phyloP scores from a whole-genome alignment of 2,888 invertebrate species.

The Eristalinus aeneus region DNA sequence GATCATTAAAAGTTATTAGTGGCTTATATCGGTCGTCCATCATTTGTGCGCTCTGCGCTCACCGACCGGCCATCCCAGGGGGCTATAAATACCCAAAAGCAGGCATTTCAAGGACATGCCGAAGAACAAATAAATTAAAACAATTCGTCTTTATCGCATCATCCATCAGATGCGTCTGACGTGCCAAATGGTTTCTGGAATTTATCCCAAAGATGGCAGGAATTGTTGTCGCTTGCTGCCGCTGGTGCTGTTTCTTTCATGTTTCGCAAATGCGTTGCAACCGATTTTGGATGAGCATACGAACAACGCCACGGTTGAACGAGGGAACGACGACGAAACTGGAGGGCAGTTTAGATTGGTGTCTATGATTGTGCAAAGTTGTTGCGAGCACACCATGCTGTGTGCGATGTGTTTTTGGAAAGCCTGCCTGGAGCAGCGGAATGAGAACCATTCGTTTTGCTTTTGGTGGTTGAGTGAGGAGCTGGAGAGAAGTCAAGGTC shows the following conservation, averaged over 20 bases:
- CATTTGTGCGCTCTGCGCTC: conserved; percentile 13
- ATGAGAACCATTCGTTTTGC: not conserved
- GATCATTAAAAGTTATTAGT: conserved; percentile 49
- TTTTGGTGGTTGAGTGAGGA: not conserved
- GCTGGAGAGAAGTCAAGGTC: not conserved
- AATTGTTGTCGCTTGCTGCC: conserved; percentile 6
- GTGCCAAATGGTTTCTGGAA: conserved; percentile 66
- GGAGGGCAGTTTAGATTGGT: not conserved
- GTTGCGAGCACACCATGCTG: not conserved
- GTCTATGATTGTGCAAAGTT: not conserved
- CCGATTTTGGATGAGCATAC: conserved; percentile 11
- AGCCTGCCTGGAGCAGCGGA: not conserved
- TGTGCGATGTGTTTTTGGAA: not conserved
- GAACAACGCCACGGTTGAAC: too few species aligned
- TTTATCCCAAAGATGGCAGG: conserved; percentile 59
- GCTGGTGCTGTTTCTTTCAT: not conserved
- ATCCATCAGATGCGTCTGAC: conserved; percentile 29
- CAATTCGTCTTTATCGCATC: conserved; percentile 50
- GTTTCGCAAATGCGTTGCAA: conserved; percentile 34
- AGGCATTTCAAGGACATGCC: conserved; percentile 36
- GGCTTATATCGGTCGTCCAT: conserved; percentile 49
- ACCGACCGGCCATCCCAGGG: not conserved
- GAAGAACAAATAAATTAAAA: conserved; percentile 48
- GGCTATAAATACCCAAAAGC: not conserved
- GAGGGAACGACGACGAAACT: too few species aligned